Percentiles rank a stretch among this genome's conserved stretches.
These are phyloP conservation scores for Drosophila pseudoananassae DNA, from an alignment of 1,140 invertebrate genomes.

Conservation along the genomic window DNA sequence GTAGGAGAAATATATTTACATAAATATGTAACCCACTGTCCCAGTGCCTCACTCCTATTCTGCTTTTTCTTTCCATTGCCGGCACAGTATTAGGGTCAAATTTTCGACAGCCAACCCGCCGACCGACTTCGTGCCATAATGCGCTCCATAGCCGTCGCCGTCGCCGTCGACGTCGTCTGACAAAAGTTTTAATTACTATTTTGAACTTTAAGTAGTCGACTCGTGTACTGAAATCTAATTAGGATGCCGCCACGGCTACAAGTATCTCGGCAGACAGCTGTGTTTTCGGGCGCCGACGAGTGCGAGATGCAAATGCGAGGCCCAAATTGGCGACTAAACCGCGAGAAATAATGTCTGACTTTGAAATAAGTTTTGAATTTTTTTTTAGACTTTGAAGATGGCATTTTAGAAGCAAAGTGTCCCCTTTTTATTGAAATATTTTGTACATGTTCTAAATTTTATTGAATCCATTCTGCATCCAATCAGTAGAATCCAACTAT, in stretches of 20 bases:
- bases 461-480: background rate
- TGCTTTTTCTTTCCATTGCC: background rate
- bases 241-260: slow-evolving; percentile 58
- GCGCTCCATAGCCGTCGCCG: slow-evolving; percentile 29
- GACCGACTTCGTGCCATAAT: slow-evolving; percentile 41
- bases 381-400: no score
- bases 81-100: slow-evolving; percentile 51
- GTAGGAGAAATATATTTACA: slow-evolving; percentile 40
- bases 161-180: slow-evolving; percentile 54
- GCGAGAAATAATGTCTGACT: background rate
- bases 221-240: slow-evolving; percentile 83
- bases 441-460: background rate
- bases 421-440: no score
- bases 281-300: slow-evolving; percentile 33
- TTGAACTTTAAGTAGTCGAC: slow-evolving; percentile 81
- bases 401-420: no score
- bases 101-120: slow-evolving; percentile 34
- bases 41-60: background rate
- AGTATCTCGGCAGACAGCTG: slow-evolving; percentile 54
- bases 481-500: background rate
- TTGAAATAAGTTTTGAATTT: background rate
- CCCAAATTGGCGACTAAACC: background rate
- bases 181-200: slow-evolving; percentile 83
- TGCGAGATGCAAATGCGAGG: slow-evolving; percentile 42
- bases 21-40: slow-evolving; percentile 8